Evolutionary conservation across 2,113 vertebrate species (phyloP).

Genomic region (Siniperca knerii): DNA sequence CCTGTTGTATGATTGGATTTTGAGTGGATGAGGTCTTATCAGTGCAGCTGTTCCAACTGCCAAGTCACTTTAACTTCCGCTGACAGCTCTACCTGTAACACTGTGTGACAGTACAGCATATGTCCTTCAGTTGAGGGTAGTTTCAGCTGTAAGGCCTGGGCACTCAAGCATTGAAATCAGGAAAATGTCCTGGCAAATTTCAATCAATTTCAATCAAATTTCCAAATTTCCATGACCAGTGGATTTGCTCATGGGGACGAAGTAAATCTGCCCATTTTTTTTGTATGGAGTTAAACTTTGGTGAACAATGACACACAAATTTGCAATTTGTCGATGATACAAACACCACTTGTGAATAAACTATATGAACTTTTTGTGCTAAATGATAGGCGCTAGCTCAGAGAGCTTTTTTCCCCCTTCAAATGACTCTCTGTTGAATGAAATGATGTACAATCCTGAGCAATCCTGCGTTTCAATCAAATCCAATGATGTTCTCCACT

Average conservation of each 20-base stretch:
- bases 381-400: no score
- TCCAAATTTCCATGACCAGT: neutral
- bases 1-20: constrained; percentile 42
- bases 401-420: no score
- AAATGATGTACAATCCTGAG: no score
- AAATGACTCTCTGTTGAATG: no score
- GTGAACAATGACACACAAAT: no score
- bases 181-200: neutral
- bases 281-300: neutral
- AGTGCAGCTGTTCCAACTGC: constrained; percentile 68
- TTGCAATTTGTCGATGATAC: no score
- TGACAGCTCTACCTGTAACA: constrained; percentile 44
- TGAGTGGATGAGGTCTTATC: constrained; percentile 58
- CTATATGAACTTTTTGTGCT: no score
- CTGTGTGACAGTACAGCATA: constrained; percentile 28
- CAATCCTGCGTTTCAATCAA: constrained; percentile 37
- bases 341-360: no score
- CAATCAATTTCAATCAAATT: constrained; percentile 1
- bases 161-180: neutral
- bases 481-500: constrained; percentile 69
- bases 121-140: constrained; percentile 21
- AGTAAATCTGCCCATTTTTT: neutral
- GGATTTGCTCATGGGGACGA: neutral
- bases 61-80: constrained; percentile 38
- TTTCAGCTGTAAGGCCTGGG: neutral